A percentile compares a stretch with the other conserved stretches of the same genome.
Evolutionary conservation across 2,113 vertebrate species (phyloP).

Genomic region (Rostratula benghalensis): DNA sequence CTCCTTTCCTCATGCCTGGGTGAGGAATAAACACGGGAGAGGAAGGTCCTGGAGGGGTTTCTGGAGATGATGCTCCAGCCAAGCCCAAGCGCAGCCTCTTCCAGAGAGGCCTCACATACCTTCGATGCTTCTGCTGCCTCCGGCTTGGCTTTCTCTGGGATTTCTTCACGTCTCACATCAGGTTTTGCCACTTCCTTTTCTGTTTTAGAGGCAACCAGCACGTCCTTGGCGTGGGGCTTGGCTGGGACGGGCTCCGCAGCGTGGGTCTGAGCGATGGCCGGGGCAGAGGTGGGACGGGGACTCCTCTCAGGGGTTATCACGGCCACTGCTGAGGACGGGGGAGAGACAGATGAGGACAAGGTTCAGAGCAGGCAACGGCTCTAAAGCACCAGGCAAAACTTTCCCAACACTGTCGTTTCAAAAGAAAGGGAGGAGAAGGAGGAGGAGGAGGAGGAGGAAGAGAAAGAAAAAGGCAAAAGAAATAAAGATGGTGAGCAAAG

Average conservation of each 20-base stretch:
- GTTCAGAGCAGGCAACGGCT: neutral
- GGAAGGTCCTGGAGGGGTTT: neutral
- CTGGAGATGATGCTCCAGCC: neutral
- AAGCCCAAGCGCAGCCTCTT: neutral
- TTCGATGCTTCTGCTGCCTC: slow-evolving; percentile 77
- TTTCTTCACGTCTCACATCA: slow-evolving; percentile 76
- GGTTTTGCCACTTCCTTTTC: slow-evolving; percentile 72
- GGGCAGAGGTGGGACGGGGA: slow-evolving; percentile 90
- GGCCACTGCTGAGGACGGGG: slow-evolving; percentile 67
- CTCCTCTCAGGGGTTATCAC: slow-evolving; percentile 87
- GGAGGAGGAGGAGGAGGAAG: neutral
- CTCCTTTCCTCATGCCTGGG: rapidly evolving
- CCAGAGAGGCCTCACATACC: slow-evolving; percentile 70
- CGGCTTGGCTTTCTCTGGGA: slow-evolving; percentile 64
- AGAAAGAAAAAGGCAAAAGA: neutral
- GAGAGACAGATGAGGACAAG: neutral
- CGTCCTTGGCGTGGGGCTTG: slow-evolving; percentile 13
- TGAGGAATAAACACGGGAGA: neutral
- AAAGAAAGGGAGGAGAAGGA: neutral
- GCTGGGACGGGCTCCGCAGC: slow-evolving; percentile 70
- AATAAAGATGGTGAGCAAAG: slow-evolving; percentile 50
- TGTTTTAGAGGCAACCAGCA: slow-evolving; percentile 2
- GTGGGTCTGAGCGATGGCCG: slow-evolving; percentile 86
- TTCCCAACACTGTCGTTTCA: neutral
- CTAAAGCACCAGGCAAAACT: neutral